phyloP scores from a whole-genome alignment of 2,113 vertebrate genomes.

The Anolis carolinensis region DNA sequence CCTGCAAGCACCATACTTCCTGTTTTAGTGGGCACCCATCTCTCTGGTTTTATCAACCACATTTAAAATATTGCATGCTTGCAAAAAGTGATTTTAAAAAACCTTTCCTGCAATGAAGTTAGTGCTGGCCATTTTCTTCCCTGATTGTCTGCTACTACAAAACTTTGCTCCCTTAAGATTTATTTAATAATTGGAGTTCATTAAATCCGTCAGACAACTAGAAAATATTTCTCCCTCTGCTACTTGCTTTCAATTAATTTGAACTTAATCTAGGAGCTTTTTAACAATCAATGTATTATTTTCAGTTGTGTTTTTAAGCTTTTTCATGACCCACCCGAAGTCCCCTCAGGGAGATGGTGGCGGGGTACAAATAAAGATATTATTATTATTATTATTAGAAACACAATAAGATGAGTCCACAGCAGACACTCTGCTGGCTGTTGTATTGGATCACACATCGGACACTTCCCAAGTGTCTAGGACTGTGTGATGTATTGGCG shows the following conservation, averaged over 20 bases:
- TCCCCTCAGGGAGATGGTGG: no score
- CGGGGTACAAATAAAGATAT: no score
- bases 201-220: background rate
- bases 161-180: background rate
- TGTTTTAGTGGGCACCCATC: accelerated
- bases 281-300: background rate
- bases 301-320: background rate
- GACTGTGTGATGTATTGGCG: no score
- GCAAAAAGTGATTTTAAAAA: background rate
- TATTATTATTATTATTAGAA: no score
- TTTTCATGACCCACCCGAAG: no score
- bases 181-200: background rate
- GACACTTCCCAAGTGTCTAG: no score
- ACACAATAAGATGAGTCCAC: no score
- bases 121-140: background rate
- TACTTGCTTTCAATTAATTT: constrained; percentile 8
- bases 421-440: no score
- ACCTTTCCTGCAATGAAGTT: background rate
- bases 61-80: background rate
- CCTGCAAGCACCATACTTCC: background rate
- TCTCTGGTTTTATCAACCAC: background rate
- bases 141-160: background rate
- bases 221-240: background rate
- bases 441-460: no score
- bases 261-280: background rate